Evolutionary conservation across 2,113 vertebrate species (phyloP), one percentile per base, ranked within the genome.

Genomic region (Holacanthus passer): DNA sequence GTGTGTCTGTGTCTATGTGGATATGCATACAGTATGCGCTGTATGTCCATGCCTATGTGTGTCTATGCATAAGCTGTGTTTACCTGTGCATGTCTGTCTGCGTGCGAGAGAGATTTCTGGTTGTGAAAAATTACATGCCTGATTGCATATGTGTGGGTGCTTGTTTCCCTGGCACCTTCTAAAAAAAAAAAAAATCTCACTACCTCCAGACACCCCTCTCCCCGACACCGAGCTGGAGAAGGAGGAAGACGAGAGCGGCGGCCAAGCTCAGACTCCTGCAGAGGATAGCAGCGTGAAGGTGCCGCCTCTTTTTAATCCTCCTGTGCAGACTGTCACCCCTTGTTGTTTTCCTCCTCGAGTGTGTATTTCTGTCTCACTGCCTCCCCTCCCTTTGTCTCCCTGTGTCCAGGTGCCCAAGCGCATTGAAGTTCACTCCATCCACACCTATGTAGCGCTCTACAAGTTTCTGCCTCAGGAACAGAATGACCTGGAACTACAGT

Each of bases 381-480:
- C 52, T 60, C 48, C 48, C 35, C 5, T 32, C 73, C 19, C 37
- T 66, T 29, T n/a, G 66, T 91, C 88, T 87, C 32, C n/a, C 63
- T 73, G 41, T 71, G 31, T 81, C 41, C 87, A 85, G 92, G 87
- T 82, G 81, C 88, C 86, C 64, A 90, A 93, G 65, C 88, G 95
- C 59, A 96, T 96, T 74, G 96, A 97, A 4, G 91, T 96, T 64
- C 95, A 96, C 24, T 94, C 96, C 82, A 95, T 98, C 94, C 97
- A 97, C 91, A 97, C 96, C 52, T 98, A 98, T 0, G 97, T 98
- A 2, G 96, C 96, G 0, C 96, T 98, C 81, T 98, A 96, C 94
- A 97, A 95, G 92, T 98, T 98, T 67, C 89, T 97, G 88, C 97
- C 97, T 66, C 97, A 98, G 87, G 97, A 98, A 84, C 95, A 92